Evolutionary conservation across 2,113 vertebrate genomes (phyloP), one percentile per base, ranked within the genome.

Genomic region (Pelvicachromis taeniatus): DNA sequence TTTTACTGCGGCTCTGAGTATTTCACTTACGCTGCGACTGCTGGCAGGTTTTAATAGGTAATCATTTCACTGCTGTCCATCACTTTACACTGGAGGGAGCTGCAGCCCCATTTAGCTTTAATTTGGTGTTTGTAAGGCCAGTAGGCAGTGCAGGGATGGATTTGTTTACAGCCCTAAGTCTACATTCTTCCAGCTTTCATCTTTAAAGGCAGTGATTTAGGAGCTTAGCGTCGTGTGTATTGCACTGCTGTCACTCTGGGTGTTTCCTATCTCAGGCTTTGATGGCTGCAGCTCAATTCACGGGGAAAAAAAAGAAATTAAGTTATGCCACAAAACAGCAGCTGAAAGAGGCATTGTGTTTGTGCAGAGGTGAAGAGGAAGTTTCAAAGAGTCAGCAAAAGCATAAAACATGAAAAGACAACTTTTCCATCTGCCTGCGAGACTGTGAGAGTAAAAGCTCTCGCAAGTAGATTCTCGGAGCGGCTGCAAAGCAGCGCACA

Each of bases 41-140:
- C 7, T 14, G 59, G 87, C 81, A 87, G 80, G 9, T 84, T 78
- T 87, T 81, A 85, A 77, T 84, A 55, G 79, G 19, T 65, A 54
- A 83, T 90, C 11, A 78, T 79, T 80, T 52, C 59, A 87, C 79
- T 84, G 85, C 80, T 86, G 89, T 86, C 83, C 83, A 68, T 89
- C 70, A 73, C 61, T 88, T 91, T 56, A 87, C 89, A 93, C 89
- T 90, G 88, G 92, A 92, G 87, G 88, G 92, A 93, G 88, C 92
- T 93, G 89, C 89, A 85, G 56, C 38, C 68, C 85, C 17, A 65
- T 81, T 86, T 85, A 81, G 85, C 63, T 83, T 78, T 52, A 81
- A 85, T 87, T 61, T 53, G 21, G 45, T 58, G 7, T 52, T 33
- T 61, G 1, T 54, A 26, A 58, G 81, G 40, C 85, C 80, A 78